These are phyloP conservation scores for Bombus pascuorum DNA, from an alignment of 1,140 invertebrate genomes.

Conservation along the genomic window DNA sequence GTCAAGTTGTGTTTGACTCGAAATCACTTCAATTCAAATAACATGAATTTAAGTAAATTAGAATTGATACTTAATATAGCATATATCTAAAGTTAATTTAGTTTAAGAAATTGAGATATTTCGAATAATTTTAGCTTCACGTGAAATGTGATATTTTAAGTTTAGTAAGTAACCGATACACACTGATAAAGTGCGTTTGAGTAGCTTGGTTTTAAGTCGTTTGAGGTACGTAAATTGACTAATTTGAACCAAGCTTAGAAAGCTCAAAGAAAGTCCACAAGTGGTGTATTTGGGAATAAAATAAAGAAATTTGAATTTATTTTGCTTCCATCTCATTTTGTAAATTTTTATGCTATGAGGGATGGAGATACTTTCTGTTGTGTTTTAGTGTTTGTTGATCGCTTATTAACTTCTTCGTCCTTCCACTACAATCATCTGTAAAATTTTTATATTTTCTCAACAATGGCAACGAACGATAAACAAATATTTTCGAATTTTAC, in stretches of 20 bases:
- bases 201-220: too few species aligned
- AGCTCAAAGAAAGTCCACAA: not conserved
- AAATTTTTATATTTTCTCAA: too few species aligned
- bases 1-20: not conserved
- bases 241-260: not conserved
- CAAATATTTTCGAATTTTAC: not conserved
- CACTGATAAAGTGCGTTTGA: too few species aligned
- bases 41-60: not conserved
- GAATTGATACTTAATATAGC: not conserved
- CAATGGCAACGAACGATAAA: too few species aligned
- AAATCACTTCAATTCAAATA: not conserved
- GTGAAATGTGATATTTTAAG: not conserved
- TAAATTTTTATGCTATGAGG: not conserved
- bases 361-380: not conserved
- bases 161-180: not conserved
- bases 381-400: too few species aligned
- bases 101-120: not conserved
- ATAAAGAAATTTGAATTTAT: not conserved
- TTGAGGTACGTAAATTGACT: too few species aligned
- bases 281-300: fast-evolving
- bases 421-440: too few species aligned
- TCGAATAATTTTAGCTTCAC: not conserved
- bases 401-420: too few species aligned
- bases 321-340: not conserved
- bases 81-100: not conserved